phyloP scores from a whole-genome alignment of 2,113 vertebrate genomes.

The Phyllostomus hastatus region DNA sequence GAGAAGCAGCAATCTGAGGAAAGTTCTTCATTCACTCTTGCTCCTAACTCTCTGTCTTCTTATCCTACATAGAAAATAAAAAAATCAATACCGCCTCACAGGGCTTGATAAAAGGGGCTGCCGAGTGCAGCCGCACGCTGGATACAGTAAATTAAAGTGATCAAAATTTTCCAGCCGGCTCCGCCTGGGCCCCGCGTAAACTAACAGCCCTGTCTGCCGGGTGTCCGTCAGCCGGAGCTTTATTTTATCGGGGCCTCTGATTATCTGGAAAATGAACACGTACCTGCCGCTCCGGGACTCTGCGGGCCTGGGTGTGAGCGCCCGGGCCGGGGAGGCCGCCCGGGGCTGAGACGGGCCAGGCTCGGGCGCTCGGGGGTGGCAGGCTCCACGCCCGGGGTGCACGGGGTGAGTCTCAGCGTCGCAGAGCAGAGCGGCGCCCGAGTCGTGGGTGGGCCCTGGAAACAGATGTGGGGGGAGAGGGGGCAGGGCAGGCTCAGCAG shows the following conservation, averaged over 20 bases:
- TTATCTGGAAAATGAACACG: constrained; percentile 82
- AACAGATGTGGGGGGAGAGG: fast-evolving
- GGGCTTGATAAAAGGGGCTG: constrained; percentile 95
- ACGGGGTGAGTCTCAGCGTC: fast-evolving
- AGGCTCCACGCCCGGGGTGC: fast-evolving
- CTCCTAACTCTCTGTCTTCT: constrained; percentile 99
- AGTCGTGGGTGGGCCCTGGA: fast-evolving
- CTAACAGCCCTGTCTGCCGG: constrained; percentile 93
- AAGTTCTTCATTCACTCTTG: constrained; percentile 98
- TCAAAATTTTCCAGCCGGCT: constrained; percentile 98
- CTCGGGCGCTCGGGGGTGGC: fast-evolving
- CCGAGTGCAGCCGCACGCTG: constrained; percentile 90
- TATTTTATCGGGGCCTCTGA: constrained; percentile 84
- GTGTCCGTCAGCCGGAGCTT: constrained; percentile 88
- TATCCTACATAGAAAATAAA: constrained; percentile 99
- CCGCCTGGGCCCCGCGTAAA: constrained; percentile 94
- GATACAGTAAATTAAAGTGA: constrained; percentile 99
- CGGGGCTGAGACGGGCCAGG: fast-evolving
- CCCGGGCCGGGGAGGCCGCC: background rate
- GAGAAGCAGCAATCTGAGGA: constrained; percentile 96
- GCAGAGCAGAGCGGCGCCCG: fast-evolving
- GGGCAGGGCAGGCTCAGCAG: fast-evolving
- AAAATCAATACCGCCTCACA: constrained; percentile 99
- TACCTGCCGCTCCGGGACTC: background rate
- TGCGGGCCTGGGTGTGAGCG: background rate